phyloP scores from a whole-genome alignment of 2,113 vertebrate genomes.

The Origma solitaria region DNA sequence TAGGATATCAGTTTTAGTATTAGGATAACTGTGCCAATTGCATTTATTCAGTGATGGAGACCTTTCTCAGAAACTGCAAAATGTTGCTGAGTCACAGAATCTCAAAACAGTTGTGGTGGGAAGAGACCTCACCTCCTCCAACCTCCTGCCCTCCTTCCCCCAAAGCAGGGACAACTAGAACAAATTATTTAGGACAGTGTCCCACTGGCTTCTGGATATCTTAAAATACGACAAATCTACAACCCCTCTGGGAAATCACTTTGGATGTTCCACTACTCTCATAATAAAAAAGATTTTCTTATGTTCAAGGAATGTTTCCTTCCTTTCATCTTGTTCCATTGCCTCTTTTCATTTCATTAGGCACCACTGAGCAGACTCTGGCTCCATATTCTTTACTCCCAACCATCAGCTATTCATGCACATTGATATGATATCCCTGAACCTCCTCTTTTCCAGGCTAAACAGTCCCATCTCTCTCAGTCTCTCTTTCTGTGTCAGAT shows the following conservation, averaged over 20 bases:
- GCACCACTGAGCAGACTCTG: background rate
- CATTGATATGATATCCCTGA: background rate
- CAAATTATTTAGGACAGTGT: background rate
- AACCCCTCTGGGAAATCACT: background rate
- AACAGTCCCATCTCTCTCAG: background rate
- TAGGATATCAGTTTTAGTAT: background rate
- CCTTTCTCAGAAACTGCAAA: background rate
- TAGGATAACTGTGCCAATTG: background rate
- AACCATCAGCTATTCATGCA: background rate
- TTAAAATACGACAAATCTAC: background rate
- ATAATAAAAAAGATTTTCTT: background rate
- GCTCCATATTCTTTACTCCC: background rate
- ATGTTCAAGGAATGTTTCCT: background rate
- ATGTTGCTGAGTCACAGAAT: background rate
- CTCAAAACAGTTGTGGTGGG: background rate
- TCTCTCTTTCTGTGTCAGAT: background rate
- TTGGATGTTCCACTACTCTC: background rate
- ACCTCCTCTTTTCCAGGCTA: background rate
- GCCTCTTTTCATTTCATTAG: background rate
- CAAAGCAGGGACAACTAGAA: background rate
- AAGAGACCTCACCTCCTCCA: background rate
- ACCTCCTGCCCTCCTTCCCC: accelerated
- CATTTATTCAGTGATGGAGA: background rate
- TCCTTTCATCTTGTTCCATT: background rate
- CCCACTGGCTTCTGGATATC: background rate